A percentile compares a stretch with the other conserved stretches of the same genome.
phyloP scores from a whole-genome alignment of 37 sponge, comb jelly and placozoan genomes.

The Spongilla lacustris region DNA sequence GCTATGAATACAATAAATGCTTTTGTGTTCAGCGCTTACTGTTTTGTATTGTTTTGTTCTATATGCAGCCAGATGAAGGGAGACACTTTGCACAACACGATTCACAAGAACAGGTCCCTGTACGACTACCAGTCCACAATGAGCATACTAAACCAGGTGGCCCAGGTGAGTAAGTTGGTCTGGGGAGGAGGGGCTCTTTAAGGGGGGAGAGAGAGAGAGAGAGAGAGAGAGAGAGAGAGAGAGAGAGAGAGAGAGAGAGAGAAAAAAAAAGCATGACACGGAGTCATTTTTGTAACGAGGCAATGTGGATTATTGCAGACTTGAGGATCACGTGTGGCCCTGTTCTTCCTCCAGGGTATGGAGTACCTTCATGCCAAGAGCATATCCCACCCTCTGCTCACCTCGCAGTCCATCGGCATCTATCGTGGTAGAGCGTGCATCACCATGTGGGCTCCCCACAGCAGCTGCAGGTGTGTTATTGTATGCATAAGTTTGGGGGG shows the following conservation, averaged over 20 bases:
- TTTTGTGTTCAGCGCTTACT: too few species aligned
- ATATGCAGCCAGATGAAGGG: slow-evolving; percentile 53
- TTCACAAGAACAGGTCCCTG: slow-evolving; percentile 43
- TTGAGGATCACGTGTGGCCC: too few species aligned
- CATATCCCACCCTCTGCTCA: slow-evolving; percentile 53
- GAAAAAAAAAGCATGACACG: too few species aligned
- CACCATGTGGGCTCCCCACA: slow-evolving; percentile 32
- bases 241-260: too few species aligned
- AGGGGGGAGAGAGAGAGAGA: too few species aligned
- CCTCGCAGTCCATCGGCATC: slow-evolving; percentile 49
- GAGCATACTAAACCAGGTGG: slow-evolving; percentile 59
- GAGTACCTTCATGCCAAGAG: slow-evolving; percentile 69
- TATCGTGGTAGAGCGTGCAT: slow-evolving; percentile 62
- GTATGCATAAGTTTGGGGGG: neutral
- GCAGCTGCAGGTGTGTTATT: neutral
- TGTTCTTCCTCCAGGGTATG: slow-evolving; percentile 63
- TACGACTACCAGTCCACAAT: slow-evolving; percentile 28
- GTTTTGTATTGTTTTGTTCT: too few species aligned
- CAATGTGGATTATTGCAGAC: too few species aligned
- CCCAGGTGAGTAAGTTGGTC: slow-evolving; percentile 49
- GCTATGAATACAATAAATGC: too few species aligned
- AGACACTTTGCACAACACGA: slow-evolving; percentile 37
- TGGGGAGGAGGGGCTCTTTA: too few species aligned
- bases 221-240: too few species aligned
- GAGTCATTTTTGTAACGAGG: too few species aligned